phyloP scores from a whole-genome alignment of 2,888 invertebrate species.

The Hanleya hanleyi region DNA sequence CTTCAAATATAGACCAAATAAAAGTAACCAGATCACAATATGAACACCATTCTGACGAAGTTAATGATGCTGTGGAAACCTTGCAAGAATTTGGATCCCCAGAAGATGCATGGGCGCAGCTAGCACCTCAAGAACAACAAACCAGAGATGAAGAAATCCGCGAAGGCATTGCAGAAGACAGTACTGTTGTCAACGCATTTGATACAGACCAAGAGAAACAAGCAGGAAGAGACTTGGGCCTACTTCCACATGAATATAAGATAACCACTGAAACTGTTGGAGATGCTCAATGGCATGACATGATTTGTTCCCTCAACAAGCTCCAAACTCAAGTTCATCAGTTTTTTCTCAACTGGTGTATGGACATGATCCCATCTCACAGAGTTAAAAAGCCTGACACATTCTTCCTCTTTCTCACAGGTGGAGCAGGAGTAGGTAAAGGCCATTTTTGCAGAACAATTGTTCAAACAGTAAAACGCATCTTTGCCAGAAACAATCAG shows the following conservation, averaged over 20 bases:
- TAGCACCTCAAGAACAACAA: conserved; percentile 35
- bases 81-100: conserved; percentile 28
- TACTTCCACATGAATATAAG: conserved; percentile 24
- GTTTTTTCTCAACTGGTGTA: no score
- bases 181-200: conserved; percentile 10
- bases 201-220: conserved; percentile 1
- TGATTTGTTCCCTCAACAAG: no score
- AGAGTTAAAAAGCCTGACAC: conserved; percentile 33
- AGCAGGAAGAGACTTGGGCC: conserved; percentile 9
- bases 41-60: no score
- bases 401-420: no score
- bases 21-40: no score
- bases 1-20: background rate
- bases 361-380: no score
- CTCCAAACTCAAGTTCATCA: no score
- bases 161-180: conserved; percentile 19
- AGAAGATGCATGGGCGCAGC: conserved; percentile 30
- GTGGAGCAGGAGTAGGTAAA: no score
- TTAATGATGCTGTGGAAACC: conserved; percentile 25
- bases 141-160: conserved; percentile 20
- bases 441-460: no score
- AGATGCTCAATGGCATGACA: no score
- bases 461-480: no score
- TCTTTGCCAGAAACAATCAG: conserved; percentile 21
- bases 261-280: conserved; percentile 21